These are phyloP conservation scores for Dysdera silvatica DNA, from an alignment of 1,140 invertebrate species.

Conservation along the genomic window DNA sequence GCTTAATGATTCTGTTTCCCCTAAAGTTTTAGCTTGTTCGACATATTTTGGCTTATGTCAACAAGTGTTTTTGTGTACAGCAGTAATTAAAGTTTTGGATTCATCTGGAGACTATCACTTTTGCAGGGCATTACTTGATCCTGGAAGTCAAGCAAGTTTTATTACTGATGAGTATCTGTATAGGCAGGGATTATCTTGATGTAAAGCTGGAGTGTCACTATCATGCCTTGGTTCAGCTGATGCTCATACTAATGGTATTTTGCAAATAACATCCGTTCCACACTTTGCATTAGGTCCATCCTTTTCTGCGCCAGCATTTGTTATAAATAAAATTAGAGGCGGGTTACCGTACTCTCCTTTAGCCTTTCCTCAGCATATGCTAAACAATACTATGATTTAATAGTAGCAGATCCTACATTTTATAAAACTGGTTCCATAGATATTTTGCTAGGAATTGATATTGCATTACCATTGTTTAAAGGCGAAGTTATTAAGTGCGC, in stretches of 20 bases:
- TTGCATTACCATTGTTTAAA: background rate
- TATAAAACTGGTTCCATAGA: background rate
- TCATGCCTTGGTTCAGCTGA: background rate
- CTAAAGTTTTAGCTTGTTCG: no score
- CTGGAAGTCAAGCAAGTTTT: background rate
- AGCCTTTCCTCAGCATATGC: no score
- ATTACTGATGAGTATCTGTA: background rate
- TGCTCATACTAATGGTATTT: background rate
- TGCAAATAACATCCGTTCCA: background rate
- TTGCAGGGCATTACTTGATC: background rate
- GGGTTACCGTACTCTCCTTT: background rate
- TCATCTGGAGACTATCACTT: background rate
- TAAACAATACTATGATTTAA: background rate
- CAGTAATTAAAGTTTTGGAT: background rate
- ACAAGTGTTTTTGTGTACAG: no score
- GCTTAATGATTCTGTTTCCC: no score
- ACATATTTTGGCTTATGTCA: no score
- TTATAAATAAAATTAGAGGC: background rate
- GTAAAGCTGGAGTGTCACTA: background rate
- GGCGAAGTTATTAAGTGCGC: background rate
- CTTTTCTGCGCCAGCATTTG: background rate
- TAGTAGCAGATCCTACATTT: constrained; percentile 1
- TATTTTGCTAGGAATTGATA: background rate
- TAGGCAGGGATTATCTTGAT: background rate
- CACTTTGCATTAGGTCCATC: background rate